Base-by-base conservation (phyloP, 2,888 invertebrate species). In the Mesochorus sp. region DNA sequence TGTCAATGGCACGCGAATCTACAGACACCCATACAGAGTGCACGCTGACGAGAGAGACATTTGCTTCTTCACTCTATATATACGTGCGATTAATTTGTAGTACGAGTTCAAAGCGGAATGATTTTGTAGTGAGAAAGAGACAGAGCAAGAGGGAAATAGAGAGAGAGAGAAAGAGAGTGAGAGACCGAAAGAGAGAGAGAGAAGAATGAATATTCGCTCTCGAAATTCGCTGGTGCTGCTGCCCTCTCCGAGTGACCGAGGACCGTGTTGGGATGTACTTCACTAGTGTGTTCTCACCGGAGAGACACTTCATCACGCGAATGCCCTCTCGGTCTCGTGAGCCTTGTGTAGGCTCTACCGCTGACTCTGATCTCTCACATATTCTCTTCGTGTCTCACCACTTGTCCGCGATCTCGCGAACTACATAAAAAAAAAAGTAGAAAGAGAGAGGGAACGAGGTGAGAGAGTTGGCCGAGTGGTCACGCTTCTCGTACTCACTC, bases 271-370 rank as follows among this genome's bases (percentile, higher is more conserved):
- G 39, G 62, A 66, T 67, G 42, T 53, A 51, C 44, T 28, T 39
- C 61, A 62, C 55, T 61, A 75, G 75, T 71, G 76, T 66, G 66
- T 59, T 76, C 76, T 66, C 66, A 53, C 51, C 66, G 53, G 19
- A 39, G 76, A 51, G 76, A 70, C 71, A 71, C 76, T 76, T 71
- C 71, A 76, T 76, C 76, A 76, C 51, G 71, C 76, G 71, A 71
- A 59, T 71, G 42, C 66, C 71, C 76, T 76, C 71, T 76, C 76
- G 71, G 76, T 71, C 71, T 76, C 76, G 71, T 34, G 57, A 28
- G 19, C 47, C 53, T 26, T 26, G 37, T n/a, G n/a, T n/a, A n/a
- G n/a, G 51, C 51, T 70, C 68, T 68, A 68, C 53, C 47, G 47
- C 61, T 70, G 57, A 71, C 64, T 76, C 64, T 47, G 75, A 47